Evolutionary conservation across 2,113 vertebrate species (phyloP).

Genomic region (Grallaria varia): DNA sequence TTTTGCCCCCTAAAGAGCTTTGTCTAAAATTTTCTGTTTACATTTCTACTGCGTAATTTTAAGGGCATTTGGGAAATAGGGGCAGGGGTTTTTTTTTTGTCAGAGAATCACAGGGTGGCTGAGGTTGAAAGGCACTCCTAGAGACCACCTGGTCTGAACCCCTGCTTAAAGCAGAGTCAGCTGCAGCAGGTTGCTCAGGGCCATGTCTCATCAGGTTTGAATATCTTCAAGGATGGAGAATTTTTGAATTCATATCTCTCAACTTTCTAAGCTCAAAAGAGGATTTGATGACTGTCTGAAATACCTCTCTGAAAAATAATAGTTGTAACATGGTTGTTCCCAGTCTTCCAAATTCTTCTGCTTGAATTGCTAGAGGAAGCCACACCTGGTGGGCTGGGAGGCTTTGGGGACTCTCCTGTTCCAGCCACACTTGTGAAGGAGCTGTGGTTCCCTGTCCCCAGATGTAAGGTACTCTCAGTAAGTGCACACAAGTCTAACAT

Average conservation of each 20-base stretch:
- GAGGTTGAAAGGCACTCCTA: background rate
- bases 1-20: background rate
- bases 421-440: background rate
- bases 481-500: fast-evolving
- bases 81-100: background rate
- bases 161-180: background rate
- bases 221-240: background rate
- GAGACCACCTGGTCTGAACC: background rate
- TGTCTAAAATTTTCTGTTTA: background rate
- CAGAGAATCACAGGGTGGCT: background rate
- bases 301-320: background rate
- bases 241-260: background rate
- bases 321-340: background rate
- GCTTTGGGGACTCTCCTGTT: background rate
- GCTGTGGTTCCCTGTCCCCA: background rate
- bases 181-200: background rate
- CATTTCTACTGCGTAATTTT: background rate
- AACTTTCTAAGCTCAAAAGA: background rate
- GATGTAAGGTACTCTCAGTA: background rate
- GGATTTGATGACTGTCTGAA: background rate
- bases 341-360: background rate
- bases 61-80: background rate
- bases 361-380: background rate
- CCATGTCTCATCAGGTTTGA: background rate
- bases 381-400: background rate